phyloP scores from a whole-genome alignment of 1,140 invertebrate species.

The Bombus vancouverensis region DNA sequence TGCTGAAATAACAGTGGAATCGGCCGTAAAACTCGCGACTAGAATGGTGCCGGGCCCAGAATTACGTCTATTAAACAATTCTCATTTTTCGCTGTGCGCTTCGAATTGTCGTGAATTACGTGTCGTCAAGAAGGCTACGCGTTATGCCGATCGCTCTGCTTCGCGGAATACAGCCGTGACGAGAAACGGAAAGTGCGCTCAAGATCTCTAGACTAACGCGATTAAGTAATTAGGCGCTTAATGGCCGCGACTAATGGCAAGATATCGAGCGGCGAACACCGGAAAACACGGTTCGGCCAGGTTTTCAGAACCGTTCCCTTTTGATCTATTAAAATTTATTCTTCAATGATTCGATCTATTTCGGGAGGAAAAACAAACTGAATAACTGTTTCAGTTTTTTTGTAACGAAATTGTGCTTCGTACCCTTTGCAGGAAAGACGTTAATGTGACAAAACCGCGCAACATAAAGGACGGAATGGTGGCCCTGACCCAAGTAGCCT shows the following conservation, averaged over 20 bases:
- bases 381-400: background rate
- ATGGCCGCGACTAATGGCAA: constrained; percentile 60
- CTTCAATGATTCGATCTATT: background rate
- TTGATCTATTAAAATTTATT: background rate
- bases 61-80: constrained; percentile 45
- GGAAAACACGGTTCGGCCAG: background rate
- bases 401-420: constrained; percentile 58
- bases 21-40: background rate
- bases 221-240: constrained; percentile 56
- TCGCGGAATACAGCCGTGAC: constrained; percentile 47
- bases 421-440: constrained; percentile 90
- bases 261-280: constrained; percentile 18
- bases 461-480: constrained; percentile 90
- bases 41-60: background rate
- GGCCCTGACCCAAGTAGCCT: constrained; percentile 87
- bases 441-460: constrained; percentile 89
- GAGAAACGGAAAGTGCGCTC: constrained; percentile 44
- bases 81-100: background rate
- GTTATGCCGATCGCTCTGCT: constrained; percentile 9
- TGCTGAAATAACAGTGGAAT: background rate
- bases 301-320: background rate
- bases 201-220: constrained; percentile 43
- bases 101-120: constrained; percentile 47
- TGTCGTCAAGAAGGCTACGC: constrained; percentile 28
- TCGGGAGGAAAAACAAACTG: background rate